Percentiles rank a stretch among this genome's conserved stretches.
Conservation (phyloP, 2,888 invertebrate genomes). For the Iselma pallidipennis region DNA sequence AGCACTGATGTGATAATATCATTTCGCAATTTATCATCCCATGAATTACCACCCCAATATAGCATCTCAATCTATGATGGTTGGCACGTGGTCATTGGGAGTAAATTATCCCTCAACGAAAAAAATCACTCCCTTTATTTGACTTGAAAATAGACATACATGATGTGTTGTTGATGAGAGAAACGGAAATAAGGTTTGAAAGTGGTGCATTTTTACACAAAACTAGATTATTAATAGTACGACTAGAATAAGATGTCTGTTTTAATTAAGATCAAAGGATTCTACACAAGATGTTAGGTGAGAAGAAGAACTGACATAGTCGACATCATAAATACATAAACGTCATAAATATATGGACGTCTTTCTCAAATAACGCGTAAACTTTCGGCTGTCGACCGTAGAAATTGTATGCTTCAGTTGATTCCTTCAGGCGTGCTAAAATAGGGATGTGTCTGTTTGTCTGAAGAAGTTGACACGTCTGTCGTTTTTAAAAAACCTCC, state of each 20-base stretch:
- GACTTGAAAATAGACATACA: too few relatives aligned
- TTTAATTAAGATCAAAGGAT: slow-evolving; percentile 5
- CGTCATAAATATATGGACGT: slow-evolving; percentile 16
- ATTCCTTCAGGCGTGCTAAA: slow-evolving; percentile 18
- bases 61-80: slow-evolving; percentile 7
- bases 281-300: background rate
- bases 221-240: background rate
- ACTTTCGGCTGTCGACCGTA: slow-evolving; percentile 21
- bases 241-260: background rate
- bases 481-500: background rate
- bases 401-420: slow-evolving; percentile 24
- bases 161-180: too few relatives aligned
- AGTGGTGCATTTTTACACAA: background rate
- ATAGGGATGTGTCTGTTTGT: slow-evolving; percentile 10
- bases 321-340: slow-evolving; percentile 3
- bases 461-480: background rate
- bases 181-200: background rate
- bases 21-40: slow-evolving; percentile 39
- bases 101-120: background rate
- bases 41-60: background rate
- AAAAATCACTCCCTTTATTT: too few relatives aligned
- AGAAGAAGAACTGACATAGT: slow-evolving; percentile 1
- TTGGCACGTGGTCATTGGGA: background rate
- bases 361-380: slow-evolving; percentile 25
- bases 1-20: slow-evolving; percentile 36